Percentiles rank a stretch among this genome's conserved stretches.
Evolutionary conservation across 2,888 invertebrate genomes (phyloP).

Genomic region (Hemaris fuciformis): DNA sequence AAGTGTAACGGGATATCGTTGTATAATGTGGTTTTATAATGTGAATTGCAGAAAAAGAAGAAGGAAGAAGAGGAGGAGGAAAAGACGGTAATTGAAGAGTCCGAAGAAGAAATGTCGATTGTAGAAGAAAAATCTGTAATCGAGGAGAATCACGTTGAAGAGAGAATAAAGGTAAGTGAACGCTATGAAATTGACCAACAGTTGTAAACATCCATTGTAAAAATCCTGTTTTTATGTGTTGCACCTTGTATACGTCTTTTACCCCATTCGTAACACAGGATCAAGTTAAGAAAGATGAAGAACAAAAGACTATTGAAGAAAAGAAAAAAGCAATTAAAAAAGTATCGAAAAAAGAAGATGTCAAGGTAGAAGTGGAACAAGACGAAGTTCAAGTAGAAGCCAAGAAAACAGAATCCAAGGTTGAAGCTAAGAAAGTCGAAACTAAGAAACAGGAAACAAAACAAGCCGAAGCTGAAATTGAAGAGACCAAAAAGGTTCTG

Average conservation of each 20-base stretch:
- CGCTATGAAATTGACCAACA: background rate
- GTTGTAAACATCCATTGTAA: background rate
- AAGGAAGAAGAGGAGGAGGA: constrained; percentile 71
- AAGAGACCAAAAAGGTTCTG: constrained; percentile 72
- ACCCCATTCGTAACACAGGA: constrained; percentile 34
- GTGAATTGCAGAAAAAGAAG: constrained; percentile 72
- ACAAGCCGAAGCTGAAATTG: constrained; percentile 65
- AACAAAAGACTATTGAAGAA: constrained; percentile 40
- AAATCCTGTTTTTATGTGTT: constrained; percentile 3
- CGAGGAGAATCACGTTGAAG: constrained; percentile 77
- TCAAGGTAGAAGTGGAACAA: constrained; percentile 48
- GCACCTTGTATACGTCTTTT: constrained; percentile 14
- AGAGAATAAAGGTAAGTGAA: constrained; percentile 63
- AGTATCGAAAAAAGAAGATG: constrained; percentile 64
- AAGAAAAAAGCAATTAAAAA: constrained; percentile 60
- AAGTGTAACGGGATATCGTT: too few species aligned
- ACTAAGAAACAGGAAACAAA: constrained; percentile 57
- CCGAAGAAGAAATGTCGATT: constrained; percentile 76
- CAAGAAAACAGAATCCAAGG: constrained; percentile 58
- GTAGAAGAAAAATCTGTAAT: constrained; percentile 73
- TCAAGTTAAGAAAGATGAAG: constrained; percentile 42
- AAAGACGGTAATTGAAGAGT: constrained; percentile 72
- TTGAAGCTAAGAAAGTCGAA: constrained; percentile 55
- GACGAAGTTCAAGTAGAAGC: constrained; percentile 51
- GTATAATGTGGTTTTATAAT: background rate